A percentile compares a stretch with the other conserved stretches of the same genome.
Evolutionary conservation across 2,113 vertebrate genomes (phyloP).

Genomic region (Malurus alboscapulatus): DNA sequence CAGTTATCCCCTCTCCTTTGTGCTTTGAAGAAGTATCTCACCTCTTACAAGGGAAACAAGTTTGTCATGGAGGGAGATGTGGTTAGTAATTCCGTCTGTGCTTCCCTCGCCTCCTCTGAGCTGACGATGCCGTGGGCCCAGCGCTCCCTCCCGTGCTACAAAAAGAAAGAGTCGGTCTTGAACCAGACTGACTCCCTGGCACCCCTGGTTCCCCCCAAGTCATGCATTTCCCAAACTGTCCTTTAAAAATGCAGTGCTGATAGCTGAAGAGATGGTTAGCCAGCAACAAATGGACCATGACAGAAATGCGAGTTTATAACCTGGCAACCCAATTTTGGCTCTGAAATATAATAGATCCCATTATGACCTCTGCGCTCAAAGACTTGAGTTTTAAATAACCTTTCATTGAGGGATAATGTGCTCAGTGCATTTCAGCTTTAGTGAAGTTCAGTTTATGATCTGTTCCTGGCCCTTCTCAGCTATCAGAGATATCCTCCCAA

Average conservation of each 20-base stretch:
- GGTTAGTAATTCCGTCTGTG: conserved; percentile 7
- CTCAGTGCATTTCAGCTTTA: not conserved
- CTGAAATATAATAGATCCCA: not conserved
- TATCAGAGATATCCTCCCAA: not conserved
- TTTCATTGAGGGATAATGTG: not conserved
- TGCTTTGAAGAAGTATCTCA: conserved; percentile 31
- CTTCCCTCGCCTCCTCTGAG: not conserved
- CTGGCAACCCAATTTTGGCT: not conserved
- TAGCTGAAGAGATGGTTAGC: not conserved
- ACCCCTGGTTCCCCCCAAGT: not conserved
- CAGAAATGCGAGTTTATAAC: not conserved
- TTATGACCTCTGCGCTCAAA: not conserved
- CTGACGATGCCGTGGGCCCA: accelerated
- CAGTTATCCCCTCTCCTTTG: not conserved
- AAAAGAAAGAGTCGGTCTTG: not conserved
- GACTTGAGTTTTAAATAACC: not conserved
- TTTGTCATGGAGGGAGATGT: not conserved
- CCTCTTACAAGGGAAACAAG: not conserved
- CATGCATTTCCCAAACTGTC: not conserved
- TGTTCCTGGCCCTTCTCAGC: not conserved
- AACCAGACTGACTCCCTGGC: not conserved
- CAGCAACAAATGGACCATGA: not conserved
- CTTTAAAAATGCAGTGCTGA: not conserved
- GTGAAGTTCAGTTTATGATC: not conserved
- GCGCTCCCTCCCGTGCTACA: not conserved